phyloP scores from a whole-genome alignment of 2,113 vertebrate genomes.

The Phasianus colchicus region DNA sequence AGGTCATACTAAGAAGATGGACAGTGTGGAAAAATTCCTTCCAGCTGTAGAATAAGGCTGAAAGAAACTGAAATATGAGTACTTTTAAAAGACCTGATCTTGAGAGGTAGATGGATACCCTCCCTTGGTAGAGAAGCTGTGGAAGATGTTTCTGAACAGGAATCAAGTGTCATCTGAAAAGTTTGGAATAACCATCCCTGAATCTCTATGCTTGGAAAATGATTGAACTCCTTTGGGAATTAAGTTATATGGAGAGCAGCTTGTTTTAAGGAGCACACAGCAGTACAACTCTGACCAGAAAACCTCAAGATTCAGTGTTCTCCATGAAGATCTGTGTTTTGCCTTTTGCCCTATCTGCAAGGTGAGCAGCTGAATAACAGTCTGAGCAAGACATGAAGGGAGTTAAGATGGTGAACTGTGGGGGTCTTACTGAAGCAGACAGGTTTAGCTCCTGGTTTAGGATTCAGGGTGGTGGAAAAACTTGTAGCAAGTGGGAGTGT shows the following conservation, averaged over 20 bases:
- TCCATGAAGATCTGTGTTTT: neutral
- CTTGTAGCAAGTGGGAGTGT: neutral
- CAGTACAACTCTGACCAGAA: neutral
- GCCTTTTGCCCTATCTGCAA: neutral
- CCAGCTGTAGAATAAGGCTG: neutral
- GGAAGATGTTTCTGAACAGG: neutral
- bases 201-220: neutral
- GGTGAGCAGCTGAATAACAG: neutral
- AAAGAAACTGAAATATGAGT: neutral
- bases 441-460: neutral
- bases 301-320: neutral
- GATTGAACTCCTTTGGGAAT: neutral
- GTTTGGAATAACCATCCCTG: neutral
- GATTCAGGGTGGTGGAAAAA: neutral
- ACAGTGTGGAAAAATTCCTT: neutral
- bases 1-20: neutral
- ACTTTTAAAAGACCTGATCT: neutral
- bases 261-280: neutral
- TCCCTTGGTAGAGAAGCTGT: neutral
- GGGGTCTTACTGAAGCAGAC: neutral
- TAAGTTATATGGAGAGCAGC: neutral
- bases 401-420: neutral
- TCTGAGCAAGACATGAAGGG: neutral
- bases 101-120: neutral
- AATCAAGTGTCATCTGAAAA: neutral